Base-by-base conservation (phyloP, 2,797 vertebrate genomes). In the Sebastes vulpes region DNA sequence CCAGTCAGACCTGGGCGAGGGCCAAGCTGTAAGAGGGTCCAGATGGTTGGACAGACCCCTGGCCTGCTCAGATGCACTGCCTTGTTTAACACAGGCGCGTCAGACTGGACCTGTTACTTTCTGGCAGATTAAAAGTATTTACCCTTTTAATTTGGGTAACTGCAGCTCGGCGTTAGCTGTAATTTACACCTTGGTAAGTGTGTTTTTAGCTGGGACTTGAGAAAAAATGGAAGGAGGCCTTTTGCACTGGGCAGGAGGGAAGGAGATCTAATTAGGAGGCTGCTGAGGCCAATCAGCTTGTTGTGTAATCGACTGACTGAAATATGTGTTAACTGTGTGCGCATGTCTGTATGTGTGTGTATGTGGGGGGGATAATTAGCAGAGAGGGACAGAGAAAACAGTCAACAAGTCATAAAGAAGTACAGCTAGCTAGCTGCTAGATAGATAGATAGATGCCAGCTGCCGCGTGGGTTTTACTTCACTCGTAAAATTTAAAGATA, bases 21-120 rank as follows among this genome's bases (percentile, higher is more conserved):
- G 93, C 93, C 93, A 95, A 91, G 81, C 83, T 77, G 72, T 95
- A 95, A 95, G 89, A 91, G 88, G 91, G 89, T 92, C 92, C 94
- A 95, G 93, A 95, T 95, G 93, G 87, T 87, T 81, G 77, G 80
- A 87, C 42, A 67, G 89, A 85, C 86, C 89, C 81, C 75, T 83
- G 71, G 79, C 79, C 77, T 77, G 75, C 82, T 91, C 75, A 70
- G 58, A 92, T 83, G 71, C 83, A 69, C 86, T 78, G 79, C 54
- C 64, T 83, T 90, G 80, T 88, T 93, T 90, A 87, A 93, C 88
- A 79, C 59, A 81, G 71, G 59, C 60, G 12, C 3, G 54, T 93
- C 89, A 77, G 64, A 77, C 65, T 61, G 77, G 85, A 89, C 87
- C 73, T 83, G 87, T 90, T 92, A 90, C 82, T 86, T 89, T 91